Evolutionary conservation across 2,888 invertebrate genomes (phyloP), one percentile per base, ranked within the genome.

Genomic region (Cetonia aurata): DNA sequence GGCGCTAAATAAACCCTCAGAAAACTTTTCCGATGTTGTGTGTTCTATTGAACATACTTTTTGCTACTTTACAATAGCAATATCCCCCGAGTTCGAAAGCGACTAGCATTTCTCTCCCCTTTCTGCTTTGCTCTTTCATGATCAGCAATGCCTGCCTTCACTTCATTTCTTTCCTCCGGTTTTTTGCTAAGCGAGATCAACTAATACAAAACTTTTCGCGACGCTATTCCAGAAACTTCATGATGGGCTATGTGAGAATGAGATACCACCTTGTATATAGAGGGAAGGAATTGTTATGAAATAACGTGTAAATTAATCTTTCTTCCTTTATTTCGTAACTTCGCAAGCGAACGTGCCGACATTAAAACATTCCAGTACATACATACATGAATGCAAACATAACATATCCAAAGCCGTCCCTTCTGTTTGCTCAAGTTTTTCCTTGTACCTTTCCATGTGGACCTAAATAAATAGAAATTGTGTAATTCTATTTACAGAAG

Each of bases 31-130:
- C 69, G 37, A 60, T 60, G 56, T 67, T 56, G 41, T 57, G 57
- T 57, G 56, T 67, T 56, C 59, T 31, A 69, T 60, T 41, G 60
- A 60, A 60, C 60, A 69, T 50, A 67, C 44, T 68, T 60, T 60
- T 69, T 69, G 69, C 59, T 69, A 53, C 69, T 69, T 69, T 69
- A 69, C 69, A 69, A 69, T 69, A 60, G 69, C 69, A 69, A 69
- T 69, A 69, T 69, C 52, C 52, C 62, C 48, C 12, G 41, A 57
- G 41, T 41, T 57, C 17, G 17, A 12, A 41, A 57, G 41, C 57
- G 57, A 41, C 17, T 57, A 57, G 25, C 33, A 19, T 62, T 48
- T 62, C 33, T 31, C 33, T 48, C 33, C 62, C 31, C 44, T 53
- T 31, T 53, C 53, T 1, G n/a, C 25, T 31, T 50, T 48, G 46